Conservation (phyloP, 2,888 invertebrate species). For the Diplolepis rosae region DNA sequence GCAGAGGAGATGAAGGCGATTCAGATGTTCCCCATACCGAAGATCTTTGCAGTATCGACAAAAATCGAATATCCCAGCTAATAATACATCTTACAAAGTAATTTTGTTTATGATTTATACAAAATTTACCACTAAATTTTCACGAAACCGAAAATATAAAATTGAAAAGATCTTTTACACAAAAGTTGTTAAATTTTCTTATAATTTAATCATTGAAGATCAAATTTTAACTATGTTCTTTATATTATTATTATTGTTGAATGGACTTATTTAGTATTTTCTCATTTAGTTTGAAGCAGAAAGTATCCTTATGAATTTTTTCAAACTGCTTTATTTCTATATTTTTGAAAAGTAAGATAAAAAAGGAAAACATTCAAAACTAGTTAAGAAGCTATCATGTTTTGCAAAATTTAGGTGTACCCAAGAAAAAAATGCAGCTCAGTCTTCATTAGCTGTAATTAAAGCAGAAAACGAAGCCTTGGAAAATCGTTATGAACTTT, state of each 20-base stretch:
- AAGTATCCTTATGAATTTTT: too few species aligned
- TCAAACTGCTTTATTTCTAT: too few species aligned
- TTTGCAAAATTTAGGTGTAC: constrained; percentile 33
- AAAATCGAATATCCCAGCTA: constrained; percentile 40
- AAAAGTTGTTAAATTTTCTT: too few species aligned
- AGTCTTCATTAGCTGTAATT: constrained; percentile 33
- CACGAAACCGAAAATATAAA: too few species aligned
- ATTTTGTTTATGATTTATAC: not conserved
- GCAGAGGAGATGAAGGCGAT: constrained; percentile 34
- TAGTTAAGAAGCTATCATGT: not conserved
- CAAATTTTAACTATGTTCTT: too few species aligned
- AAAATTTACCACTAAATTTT: not conserved
- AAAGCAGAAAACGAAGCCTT: constrained; percentile 37
- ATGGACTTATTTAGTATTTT: too few species aligned
- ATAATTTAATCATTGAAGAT: too few species aligned
- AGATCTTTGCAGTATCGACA: constrained; percentile 43
- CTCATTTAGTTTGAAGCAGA: too few species aligned
- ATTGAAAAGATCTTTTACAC: too few species aligned
- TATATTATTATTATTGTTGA: too few species aligned
- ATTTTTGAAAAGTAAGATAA: too few species aligned
- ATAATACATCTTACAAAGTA: constrained; percentile 42
- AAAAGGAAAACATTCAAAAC: not conserved
- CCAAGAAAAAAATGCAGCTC: constrained; percentile 34
- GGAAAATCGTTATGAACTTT: constrained; percentile 32
- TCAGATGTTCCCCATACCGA: constrained; percentile 38